Conservation (phyloP, 2,888 invertebrate species). For the Griposia aprilina region DNA sequence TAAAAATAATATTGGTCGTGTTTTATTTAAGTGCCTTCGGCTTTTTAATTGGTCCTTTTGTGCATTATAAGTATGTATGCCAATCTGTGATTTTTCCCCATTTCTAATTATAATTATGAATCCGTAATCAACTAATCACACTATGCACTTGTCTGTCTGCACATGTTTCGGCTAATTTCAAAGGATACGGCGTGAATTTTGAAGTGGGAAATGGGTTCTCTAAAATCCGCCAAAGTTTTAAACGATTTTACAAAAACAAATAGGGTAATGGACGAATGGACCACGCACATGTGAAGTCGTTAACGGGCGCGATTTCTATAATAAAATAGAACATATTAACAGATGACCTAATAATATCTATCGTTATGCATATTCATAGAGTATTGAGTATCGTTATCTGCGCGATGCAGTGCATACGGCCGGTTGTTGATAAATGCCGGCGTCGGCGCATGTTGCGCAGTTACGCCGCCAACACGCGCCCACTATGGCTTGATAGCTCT, state of each 20-base stretch:
- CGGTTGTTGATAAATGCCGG: slow-evolving; percentile 54
- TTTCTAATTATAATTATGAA: slow-evolving; percentile 3
- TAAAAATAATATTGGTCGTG: slow-evolving; percentile 12
- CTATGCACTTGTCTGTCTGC: background rate
- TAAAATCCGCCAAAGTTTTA: background rate
- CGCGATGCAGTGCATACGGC: slow-evolving; percentile 47
- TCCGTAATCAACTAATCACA: background rate
- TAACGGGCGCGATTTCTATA: slow-evolving; percentile 7
- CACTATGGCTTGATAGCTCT: slow-evolving; percentile 55
- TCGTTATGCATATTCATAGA: slow-evolving; percentile 55
- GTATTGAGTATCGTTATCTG: slow-evolving; percentile 58
- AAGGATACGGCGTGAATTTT: background rate
- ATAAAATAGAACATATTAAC: slow-evolving; percentile 36
- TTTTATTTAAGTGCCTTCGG: background rate
- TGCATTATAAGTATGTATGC: background rate
- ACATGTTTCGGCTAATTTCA: background rate
- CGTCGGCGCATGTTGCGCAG: slow-evolving; percentile 60
- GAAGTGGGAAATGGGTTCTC: background rate
- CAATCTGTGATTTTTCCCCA: background rate
- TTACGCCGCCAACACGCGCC: slow-evolving; percentile 44
- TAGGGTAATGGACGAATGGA: too few species aligned
- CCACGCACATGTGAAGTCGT: background rate
- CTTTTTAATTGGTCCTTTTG: background rate
- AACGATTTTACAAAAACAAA: background rate
- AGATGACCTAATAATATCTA: slow-evolving; percentile 58